A percentile compares a stretch with the other conserved stretches of the same genome.
These are phyloP conservation scores for Brienomyrus longianalis DNA, from an alignment of 2,113 vertebrate genomes.

Conservation along the genomic window DNA sequence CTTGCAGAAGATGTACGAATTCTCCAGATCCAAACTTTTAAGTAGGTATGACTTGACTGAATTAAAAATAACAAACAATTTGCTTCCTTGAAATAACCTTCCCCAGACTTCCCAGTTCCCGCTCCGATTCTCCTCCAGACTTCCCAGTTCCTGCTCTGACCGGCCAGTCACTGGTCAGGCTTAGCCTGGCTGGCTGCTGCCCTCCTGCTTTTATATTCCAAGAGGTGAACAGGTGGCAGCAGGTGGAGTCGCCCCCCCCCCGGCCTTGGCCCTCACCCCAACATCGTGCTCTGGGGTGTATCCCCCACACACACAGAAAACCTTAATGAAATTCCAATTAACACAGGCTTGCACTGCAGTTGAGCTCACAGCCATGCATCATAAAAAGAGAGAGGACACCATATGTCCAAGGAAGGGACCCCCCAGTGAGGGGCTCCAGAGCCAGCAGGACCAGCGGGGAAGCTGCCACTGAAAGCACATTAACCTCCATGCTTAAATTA, in stretches of 20 bases:
- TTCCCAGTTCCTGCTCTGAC: background rate
- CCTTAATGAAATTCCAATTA: conserved; percentile 72
- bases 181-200: conserved; percentile 6
- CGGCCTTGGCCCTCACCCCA: conserved; percentile 10
- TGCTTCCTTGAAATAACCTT: background rate
- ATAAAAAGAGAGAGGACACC: conserved; percentile 57
- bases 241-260: conserved; percentile 54
- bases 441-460: background rate
- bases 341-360: conserved; percentile 50
- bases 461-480: background rate
- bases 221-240: conserved; percentile 67
- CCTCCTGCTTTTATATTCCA: conserved; percentile 57
- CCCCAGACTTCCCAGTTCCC: background rate
- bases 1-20: background rate
- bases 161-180: background rate
- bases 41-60: background rate
- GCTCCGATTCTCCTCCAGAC: background rate
- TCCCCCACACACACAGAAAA: conserved; percentile 41
- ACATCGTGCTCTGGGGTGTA: conserved; percentile 38
- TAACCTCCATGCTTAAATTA: background rate
- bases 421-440: conserved; percentile 7
- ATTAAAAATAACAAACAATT: background rate
- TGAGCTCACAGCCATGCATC: conserved; percentile 53
- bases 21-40: background rate
- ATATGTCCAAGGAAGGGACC: conserved; percentile 49